Evolutionary conservation across 2,888 invertebrate genomes (phyloP), one percentile per base, ranked within the genome.

Genomic region (Toxonevra muliebris): DNA sequence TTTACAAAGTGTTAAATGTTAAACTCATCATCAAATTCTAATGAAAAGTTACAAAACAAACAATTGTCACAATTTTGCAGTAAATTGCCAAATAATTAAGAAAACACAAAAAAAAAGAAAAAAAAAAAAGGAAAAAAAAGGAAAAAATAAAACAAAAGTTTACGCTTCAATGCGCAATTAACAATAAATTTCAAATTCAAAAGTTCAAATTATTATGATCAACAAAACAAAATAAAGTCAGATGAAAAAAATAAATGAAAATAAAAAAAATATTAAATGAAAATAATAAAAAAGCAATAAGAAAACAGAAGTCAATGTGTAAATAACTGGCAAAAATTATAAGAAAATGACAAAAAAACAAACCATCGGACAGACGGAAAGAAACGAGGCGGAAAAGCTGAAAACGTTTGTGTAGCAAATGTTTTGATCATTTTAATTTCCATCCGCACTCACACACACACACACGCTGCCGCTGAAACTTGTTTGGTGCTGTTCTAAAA

Each of bases 21-120:
- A n/a, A 4, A 48, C 5, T 48, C 15, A 13, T 10, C 48, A 48
- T 48, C 48, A 48, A 8, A 48, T 48, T 48, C 13, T n/a, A 48
- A 15, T 15, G 48, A 48, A 4, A 13, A 48, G 15, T n/a, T 15
- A 42, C 53, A 54, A 62, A 62, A 11, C 30, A 43, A 55, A 42
- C 19, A 17, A 19, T 19, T 43, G 42, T 43, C 5, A 30, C 54
- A 54, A 48, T 48, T 65, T 40, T 50, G 50, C 55, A 65, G 58
- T 40, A 65, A 65, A 65, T 58, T 48, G 52, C 58, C 52, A 50
- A 65, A 65, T 59, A 58, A 65, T 65, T 65, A 52, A 65, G 65
- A 57, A 58, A 65, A 57, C 13, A 15, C 1, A 20, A 30, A 20
- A 15, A 12, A 57, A 40, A n/a, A 40, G 1, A 30, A 20, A 57